Conservation (phyloP, 2,113 vertebrate genomes). For the Andinoacara biseriatus region DNA sequence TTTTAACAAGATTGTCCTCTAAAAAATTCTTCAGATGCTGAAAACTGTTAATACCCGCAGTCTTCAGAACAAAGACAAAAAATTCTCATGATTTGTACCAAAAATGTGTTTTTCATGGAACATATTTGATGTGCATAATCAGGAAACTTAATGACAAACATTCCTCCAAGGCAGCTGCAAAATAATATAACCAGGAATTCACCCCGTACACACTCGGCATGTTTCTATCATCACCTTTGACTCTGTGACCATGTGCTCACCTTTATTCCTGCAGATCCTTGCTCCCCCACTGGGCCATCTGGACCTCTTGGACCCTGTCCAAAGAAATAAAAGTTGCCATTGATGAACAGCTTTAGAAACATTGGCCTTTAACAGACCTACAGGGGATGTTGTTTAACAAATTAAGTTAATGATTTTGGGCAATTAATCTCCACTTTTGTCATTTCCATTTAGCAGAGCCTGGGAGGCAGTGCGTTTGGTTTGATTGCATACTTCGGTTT, state of each 20-base stretch:
- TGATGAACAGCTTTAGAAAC: slow-evolving; percentile 24
- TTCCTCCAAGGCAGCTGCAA: background rate
- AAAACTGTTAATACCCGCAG: slow-evolving; percentile 44
- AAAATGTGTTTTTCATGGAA: background rate
- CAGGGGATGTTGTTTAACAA: slow-evolving; percentile 16
- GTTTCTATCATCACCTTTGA: background rate
- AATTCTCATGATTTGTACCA: background rate
- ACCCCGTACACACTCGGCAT: background rate
- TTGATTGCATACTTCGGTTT: slow-evolving; percentile 10
- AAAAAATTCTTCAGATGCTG: slow-evolving; percentile 49
- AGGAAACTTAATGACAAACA: background rate
- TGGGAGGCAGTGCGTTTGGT: slow-evolving; percentile 1
- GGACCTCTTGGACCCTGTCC: slow-evolving; percentile 89
- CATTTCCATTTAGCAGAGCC: background rate
- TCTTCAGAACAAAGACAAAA: slow-evolving; percentile 16
- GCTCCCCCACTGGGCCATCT: slow-evolving; percentile 87
- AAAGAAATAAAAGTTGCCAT: slow-evolving; percentile 28
- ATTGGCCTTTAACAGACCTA: slow-evolving; percentile 10
- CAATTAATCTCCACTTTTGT: slow-evolving; percentile 39
- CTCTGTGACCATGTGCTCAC: slow-evolving; percentile 70
- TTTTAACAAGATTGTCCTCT: slow-evolving; percentile 25
- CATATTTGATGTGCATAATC: slow-evolving; percentile 4
- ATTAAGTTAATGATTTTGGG: slow-evolving; percentile 13
- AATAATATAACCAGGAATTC: background rate
- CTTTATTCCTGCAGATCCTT: slow-evolving; percentile 85